A percentile compares a stretch with the other conserved stretches of the same genome.
Conservation (phyloP, 1,140 invertebrate genomes). For the Drosophila bifasciata region DNA sequence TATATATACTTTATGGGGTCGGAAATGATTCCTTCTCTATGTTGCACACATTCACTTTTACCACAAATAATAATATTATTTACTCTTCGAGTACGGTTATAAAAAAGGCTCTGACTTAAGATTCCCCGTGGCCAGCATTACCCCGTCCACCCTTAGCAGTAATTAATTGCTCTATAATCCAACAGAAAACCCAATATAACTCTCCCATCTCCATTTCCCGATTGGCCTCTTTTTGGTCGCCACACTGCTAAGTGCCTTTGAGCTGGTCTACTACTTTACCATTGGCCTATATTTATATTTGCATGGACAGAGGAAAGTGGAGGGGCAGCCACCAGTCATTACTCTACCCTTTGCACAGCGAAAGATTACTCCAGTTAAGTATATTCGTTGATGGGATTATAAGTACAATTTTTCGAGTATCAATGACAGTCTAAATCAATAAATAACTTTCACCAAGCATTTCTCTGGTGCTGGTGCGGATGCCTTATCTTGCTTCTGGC, state of each 20-base stretch:
- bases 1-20: too few relatives aligned
- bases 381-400: slow-evolving; percentile 24
- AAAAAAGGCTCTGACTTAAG: too few relatives aligned
- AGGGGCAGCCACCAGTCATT: background rate
- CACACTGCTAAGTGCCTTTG: slow-evolving; percentile 80
- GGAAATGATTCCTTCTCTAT: too few relatives aligned
- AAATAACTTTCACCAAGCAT: slow-evolving; percentile 49
- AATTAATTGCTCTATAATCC: too few relatives aligned
- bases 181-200: too few relatives aligned
- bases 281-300: slow-evolving; percentile 71
- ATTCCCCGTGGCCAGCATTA: too few relatives aligned
- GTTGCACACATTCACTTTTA: too few relatives aligned
- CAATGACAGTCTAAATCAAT: background rate
- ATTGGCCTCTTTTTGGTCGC: slow-evolving; percentile 83
- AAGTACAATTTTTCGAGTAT: background rate
- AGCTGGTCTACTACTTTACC: slow-evolving; percentile 82
- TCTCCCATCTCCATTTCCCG: slow-evolving; percentile 76
- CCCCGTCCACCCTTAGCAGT: too few relatives aligned
- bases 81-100: too few relatives aligned
- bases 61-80: too few relatives aligned
- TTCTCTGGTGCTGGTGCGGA: slow-evolving; percentile 47
- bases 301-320: slow-evolving; percentile 7
- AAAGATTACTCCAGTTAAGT: slow-evolving; percentile 61
- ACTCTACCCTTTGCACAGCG: slow-evolving; percentile 40
- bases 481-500: slow-evolving; percentile 29